phyloP scores from a whole-genome alignment of 2,113 vertebrate species.

The Cardinalis cardinalis region DNA sequence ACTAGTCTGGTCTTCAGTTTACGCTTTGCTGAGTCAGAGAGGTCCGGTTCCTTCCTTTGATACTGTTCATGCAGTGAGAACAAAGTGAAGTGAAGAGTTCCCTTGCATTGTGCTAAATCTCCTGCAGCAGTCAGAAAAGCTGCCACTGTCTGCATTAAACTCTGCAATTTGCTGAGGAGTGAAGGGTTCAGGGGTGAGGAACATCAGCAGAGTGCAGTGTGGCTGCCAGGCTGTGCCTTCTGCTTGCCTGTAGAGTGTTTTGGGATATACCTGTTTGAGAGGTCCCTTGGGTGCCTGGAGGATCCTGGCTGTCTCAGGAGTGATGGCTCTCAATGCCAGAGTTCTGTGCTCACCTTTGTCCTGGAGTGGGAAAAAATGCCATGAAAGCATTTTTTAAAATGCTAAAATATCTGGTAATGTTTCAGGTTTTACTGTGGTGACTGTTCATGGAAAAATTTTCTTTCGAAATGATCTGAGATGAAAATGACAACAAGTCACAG shows the following conservation, averaged over 20 bases:
- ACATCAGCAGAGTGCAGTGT: background rate
- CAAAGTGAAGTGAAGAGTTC: background rate
- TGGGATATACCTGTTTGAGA: background rate
- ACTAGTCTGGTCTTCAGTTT: background rate
- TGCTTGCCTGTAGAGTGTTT: background rate
- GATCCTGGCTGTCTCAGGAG: background rate
- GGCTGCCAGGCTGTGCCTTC: background rate
- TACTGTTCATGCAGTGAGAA: background rate
- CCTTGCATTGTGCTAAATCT: background rate
- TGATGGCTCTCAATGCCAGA: accelerated
- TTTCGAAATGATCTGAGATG: background rate
- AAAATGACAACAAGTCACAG: background rate
- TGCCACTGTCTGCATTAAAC: background rate
- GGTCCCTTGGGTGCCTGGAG: background rate
- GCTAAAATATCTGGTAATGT: background rate
- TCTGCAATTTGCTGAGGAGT: background rate
- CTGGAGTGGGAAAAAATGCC: background rate
- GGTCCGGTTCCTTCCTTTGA: background rate
- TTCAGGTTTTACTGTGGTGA: background rate
- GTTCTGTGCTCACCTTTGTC: background rate
- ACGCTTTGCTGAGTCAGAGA: background rate
- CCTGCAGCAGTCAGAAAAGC: background rate
- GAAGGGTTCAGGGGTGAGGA: background rate
- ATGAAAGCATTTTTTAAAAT: background rate
- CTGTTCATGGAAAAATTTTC: background rate